Evolutionary conservation across 2,797 vertebrate species (phyloP), one percentile per base, ranked within the genome.

Genomic region (Eupleurogrammus muticus): DNA sequence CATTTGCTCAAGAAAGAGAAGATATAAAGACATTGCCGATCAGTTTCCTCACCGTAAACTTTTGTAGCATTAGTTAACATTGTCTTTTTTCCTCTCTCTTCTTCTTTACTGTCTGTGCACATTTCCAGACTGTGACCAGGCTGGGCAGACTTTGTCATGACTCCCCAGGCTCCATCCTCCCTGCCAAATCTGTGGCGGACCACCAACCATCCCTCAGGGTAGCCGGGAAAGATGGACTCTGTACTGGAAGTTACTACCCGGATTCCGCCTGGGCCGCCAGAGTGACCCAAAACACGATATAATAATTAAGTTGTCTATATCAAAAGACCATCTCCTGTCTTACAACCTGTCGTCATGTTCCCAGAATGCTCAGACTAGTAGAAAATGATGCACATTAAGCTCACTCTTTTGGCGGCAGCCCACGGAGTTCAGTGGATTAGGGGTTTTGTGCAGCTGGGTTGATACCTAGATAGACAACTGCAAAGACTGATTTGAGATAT

Each of bases 221-320:
- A 81, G 81, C 44, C 63, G 65, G 65, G 44, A 71, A 82, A 63
- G 67, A 92, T 91, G 90, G 71, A 77, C 52, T 70, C 60, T 49
- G 62, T n/a, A 17, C 68, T 77, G 56, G 56, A 77, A 71, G 51
- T 62, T 79, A 64, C 68, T 19, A 4, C 58, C 34, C 16, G 16
- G 53, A 81, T 66, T 54, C 47, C 72, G n/a, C 73, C 73, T 71
- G 63, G 49, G 28, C 65, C 53, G 49, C 68, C 59, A 34, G 12
- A 76, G 34, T 75, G 70, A 84, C 66, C 63, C 62, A 67, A 52
- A 68, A 7, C 40, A 48, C 32, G 9, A 17, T 35, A 49, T 44
- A 59, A 44, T 35, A 66, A 57, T 34, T 2, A 16, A 51, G 36
- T 19, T 38, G 12, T 57, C 20, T 5, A 6, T 42, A 14, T 46